phyloP scores from a whole-genome alignment of 1,140 invertebrate species.

The Copidosoma floridanum region DNA sequence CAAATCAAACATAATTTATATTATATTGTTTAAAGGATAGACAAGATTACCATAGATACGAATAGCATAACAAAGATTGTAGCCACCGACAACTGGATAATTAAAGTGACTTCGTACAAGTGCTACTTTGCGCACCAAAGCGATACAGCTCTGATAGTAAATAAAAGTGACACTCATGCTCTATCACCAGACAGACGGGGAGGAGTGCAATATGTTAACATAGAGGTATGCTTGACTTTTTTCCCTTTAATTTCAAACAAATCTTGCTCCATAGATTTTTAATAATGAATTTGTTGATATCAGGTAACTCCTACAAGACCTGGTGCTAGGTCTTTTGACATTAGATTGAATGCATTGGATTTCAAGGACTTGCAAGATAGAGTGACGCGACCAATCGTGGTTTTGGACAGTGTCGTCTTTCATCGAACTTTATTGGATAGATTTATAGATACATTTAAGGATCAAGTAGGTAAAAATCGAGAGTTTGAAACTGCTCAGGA shows the following conservation, averaged over 20 bases:
- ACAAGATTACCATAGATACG: constrained; percentile 72
- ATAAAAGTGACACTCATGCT: constrained; percentile 73
- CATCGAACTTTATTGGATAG: constrained; percentile 77
- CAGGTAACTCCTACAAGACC: constrained; percentile 64
- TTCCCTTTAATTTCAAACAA: neutral
- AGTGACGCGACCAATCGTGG: constrained; percentile 69
- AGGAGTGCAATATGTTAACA: constrained; percentile 77
- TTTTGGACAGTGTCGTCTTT: constrained; percentile 76
- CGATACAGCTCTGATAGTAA: constrained; percentile 73
- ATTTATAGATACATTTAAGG: constrained; percentile 80
- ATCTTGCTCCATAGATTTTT: neutral
- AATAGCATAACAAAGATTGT: constrained; percentile 70
- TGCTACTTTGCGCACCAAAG: constrained; percentile 74
- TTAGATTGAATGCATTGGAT: constrained; percentile 75
- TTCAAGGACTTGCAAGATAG: constrained; percentile 79
- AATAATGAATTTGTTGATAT: constrained; percentile 5
- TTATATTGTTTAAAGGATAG: constrained; percentile 59
- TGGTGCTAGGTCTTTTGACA: constrained; percentile 61
- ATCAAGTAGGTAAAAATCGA: constrained; percentile 72
- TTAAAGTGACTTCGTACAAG: constrained; percentile 77
- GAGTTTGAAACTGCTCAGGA: constrained; percentile 68
- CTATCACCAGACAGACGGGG: constrained; percentile 64
- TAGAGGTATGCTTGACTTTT: constrained; percentile 60
- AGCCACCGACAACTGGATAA: constrained; percentile 85
- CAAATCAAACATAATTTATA: too few relatives aligned